A percentile compares a stretch with the other conserved stretches of the same genome.
phyloP scores from a whole-genome alignment of 2,113 vertebrate genomes.

The Capricornis sumatraensis region DNA sequence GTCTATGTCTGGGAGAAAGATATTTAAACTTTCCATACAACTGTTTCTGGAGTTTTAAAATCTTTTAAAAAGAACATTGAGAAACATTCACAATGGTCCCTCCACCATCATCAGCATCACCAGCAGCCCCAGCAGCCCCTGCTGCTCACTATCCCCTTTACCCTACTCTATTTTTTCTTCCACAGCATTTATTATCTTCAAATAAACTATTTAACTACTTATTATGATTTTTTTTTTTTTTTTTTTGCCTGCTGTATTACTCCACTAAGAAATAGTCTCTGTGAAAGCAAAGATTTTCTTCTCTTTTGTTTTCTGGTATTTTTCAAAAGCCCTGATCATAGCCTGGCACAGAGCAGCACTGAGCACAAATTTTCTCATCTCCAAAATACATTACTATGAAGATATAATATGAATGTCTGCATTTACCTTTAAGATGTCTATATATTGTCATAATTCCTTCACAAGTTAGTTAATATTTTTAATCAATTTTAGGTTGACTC shows the following conservation, averaged over 20 bases:
- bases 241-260: neutral
- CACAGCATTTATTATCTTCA: neutral
- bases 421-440: neutral
- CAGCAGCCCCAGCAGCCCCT: neutral
- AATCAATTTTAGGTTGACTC: neutral
- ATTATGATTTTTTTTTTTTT: neutral
- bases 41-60: neutral
- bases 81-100: neutral
- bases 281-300: neutral
- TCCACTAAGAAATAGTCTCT: neutral
- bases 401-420: neutral
- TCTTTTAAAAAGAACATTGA: neutral
- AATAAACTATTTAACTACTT: neutral
- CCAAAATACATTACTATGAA: neutral
- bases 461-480: neutral
- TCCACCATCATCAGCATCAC: neutral
- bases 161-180: neutral
- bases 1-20: neutral
- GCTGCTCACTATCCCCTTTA: neutral
- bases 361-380: neutral
- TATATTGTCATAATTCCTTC: neutral
- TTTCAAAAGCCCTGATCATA: neutral
- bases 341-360: neutral
- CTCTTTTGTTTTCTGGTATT: neutral
- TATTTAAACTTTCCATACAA: neutral